These are phyloP conservation scores for Drosophila quadrilineata DNA, from an alignment of 1,140 invertebrate species.

Conservation along the genomic window DNA sequence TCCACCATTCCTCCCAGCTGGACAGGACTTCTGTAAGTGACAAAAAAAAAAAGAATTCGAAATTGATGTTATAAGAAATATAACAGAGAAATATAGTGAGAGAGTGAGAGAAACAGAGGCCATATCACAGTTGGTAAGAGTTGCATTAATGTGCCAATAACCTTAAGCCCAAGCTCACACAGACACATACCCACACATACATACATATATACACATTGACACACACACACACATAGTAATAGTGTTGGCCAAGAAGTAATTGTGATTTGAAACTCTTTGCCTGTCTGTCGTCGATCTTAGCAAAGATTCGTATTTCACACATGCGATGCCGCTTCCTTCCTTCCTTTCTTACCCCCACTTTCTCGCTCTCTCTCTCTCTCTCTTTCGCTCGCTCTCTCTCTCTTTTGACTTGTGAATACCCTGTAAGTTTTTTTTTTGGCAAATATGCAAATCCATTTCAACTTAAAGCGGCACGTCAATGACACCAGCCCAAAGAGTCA, in stretches of 20 bases:
- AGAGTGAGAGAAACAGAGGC: slow-evolving; percentile 8
- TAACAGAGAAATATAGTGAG: slow-evolving; percentile 3
- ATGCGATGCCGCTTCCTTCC: neutral
- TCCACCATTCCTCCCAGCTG: slow-evolving; percentile 97
- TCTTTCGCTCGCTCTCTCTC: neutral
- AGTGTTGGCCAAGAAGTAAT: too few relatives aligned
- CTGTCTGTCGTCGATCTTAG: neutral
- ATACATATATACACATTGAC: too few relatives aligned
- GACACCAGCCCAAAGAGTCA: slow-evolving; percentile 27
- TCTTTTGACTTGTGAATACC: too few relatives aligned
- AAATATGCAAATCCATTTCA: too few relatives aligned
- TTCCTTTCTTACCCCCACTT: neutral
- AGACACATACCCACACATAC: slow-evolving; percentile 3
- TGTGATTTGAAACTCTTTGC: too few relatives aligned
- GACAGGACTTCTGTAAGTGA: slow-evolving; percentile 84
- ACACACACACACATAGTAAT: too few relatives aligned
- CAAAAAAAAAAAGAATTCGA: neutral
- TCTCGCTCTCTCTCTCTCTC: neutral
- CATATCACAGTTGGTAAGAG: neutral
- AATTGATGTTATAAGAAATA: slow-evolving; percentile 1
- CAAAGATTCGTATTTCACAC: slow-evolving; percentile 22
- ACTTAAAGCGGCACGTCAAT: slow-evolving; percentile 3
- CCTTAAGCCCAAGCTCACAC: slow-evolving; percentile 20
- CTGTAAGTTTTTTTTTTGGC: too few relatives aligned
- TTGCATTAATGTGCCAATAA: slow-evolving; percentile 26